These are phyloP conservation scores for Sarcoramphus papa DNA, from an alignment of 2,797 vertebrate species.

Conservation along the genomic window DNA sequence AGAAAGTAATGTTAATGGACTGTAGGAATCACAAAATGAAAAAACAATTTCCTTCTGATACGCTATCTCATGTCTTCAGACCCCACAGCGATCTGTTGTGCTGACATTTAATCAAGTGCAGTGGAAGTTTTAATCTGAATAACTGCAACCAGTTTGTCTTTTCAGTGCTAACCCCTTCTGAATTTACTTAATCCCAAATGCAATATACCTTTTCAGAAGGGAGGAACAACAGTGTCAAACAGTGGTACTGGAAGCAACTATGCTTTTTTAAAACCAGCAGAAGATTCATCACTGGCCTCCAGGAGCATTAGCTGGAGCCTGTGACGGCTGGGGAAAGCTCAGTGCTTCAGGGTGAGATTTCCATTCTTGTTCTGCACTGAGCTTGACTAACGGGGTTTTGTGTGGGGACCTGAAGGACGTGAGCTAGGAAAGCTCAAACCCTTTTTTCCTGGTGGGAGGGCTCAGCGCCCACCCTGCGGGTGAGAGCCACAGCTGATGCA, in stretches of 20 bases:
- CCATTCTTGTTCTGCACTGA: neutral
- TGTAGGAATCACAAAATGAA: neutral
- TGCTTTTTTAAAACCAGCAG: neutral
- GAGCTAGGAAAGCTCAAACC: neutral
- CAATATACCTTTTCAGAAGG: neutral
- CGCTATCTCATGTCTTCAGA: neutral
- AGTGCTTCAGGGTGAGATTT: neutral
- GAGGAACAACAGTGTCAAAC: too few relatives aligned
- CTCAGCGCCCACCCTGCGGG: neutral
- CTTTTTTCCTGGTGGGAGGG: rapidly evolving
- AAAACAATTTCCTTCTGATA: neutral
- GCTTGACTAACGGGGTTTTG: neutral
- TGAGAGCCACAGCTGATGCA: rapidly evolving
- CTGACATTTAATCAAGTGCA: neutral
- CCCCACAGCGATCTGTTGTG: neutral
- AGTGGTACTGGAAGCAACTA: neutral
- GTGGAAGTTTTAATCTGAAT: neutral
- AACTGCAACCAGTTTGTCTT: neutral
- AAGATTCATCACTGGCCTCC: neutral
- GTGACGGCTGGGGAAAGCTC: neutral
- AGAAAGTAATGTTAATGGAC: neutral
- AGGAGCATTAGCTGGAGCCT: neutral
- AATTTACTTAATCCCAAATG: neutral
- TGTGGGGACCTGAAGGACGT: neutral
- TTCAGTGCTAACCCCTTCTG: neutral